phyloP scores from a whole-genome alignment of 2,888 invertebrate species.

The Mythimna vitellina region DNA sequence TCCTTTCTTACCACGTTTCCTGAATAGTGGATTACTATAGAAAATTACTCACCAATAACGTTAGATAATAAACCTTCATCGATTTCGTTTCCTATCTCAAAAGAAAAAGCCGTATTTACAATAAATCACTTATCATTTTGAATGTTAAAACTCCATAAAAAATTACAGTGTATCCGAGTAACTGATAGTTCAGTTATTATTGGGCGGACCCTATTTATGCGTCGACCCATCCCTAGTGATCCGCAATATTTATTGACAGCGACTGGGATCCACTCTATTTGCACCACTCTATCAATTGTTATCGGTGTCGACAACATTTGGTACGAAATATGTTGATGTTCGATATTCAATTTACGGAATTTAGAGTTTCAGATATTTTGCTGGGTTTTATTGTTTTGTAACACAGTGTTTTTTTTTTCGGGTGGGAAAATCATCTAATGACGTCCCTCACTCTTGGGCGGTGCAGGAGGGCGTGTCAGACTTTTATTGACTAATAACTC shows the following conservation, averaged over 20 bases:
- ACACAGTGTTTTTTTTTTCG: background rate
- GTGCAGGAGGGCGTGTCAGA: no score
- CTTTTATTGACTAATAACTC: no score
- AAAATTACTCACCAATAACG: no score
- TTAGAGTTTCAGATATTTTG: slow-evolving; percentile 2
- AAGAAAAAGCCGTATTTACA: background rate
- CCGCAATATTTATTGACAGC: slow-evolving; percentile 51
- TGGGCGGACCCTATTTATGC: slow-evolving; percentile 34
- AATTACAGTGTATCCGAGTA: background rate
- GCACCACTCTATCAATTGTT: slow-evolving; percentile 39
- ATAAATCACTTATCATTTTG: background rate
- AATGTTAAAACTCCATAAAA: slow-evolving; percentile 1
- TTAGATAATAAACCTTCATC: no score
- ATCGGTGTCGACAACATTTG: slow-evolving; percentile 47
- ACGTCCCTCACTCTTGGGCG: no score
- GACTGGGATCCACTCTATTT: slow-evolving; percentile 37
- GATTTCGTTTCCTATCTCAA: background rate
- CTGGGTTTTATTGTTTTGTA: background rate
- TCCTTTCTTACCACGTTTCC: no score
- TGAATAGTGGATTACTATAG: no score
- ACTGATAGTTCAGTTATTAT: slow-evolving; percentile 32
- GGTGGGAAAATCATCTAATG: no score
- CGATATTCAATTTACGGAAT: slow-evolving; percentile 22
- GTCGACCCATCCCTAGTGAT: slow-evolving; percentile 38
- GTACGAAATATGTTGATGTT: slow-evolving; percentile 31